These are phyloP conservation scores for Pseudomyrmex concolor DNA, from an alignment of 1,140 invertebrate genomes.

Conservation along the genomic window DNA sequence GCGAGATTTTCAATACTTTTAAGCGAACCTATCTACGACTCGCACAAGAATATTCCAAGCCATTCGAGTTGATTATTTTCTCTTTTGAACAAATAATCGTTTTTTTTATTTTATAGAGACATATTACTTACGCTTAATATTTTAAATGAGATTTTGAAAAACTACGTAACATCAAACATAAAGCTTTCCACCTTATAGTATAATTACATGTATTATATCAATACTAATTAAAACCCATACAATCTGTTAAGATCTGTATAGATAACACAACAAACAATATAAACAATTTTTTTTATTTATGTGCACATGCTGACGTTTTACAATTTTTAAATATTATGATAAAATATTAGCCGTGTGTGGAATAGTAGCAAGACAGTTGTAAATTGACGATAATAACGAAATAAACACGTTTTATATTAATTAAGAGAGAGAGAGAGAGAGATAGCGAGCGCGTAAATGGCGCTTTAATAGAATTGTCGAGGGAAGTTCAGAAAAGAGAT, in stretches of 20 bases:
- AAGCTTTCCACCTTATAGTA: background rate
- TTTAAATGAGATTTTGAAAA: background rate
- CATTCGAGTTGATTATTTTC: background rate
- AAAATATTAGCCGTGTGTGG: background rate
- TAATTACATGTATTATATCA: background rate
- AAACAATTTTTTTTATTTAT: background rate
- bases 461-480: background rate
- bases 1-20: conserved; percentile 41
- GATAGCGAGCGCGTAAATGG: too few relatives aligned
- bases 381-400: too few relatives aligned
- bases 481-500: background rate
- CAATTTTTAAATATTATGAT: background rate
- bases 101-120: background rate
- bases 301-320: background rate
- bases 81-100: background rate
- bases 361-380: background rate
- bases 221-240: background rate
- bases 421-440: too few relatives aligned
- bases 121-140: conserved; percentile 10
- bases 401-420: too few relatives aligned
- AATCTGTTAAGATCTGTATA: too few relatives aligned
- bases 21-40: conserved; percentile 11
- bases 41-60: background rate
- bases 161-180: background rate
- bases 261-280: too few relatives aligned